Evolutionary conservation across 1,140 invertebrate species (phyloP).

Genomic region (Drosophila mayri): DNA sequence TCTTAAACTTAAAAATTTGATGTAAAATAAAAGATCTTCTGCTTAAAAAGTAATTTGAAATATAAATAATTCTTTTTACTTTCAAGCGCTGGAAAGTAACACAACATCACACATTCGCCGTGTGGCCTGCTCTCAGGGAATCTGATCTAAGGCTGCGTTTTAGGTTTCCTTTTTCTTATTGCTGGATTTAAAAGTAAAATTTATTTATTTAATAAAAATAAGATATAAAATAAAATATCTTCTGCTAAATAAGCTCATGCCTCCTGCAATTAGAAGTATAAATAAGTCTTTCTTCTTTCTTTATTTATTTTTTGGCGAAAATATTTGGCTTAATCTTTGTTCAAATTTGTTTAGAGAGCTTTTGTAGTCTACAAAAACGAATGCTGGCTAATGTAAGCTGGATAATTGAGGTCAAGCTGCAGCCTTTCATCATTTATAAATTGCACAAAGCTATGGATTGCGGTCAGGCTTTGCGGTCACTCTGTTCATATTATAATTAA

Average conservation of each 20-base stretch:
- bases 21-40: not conserved
- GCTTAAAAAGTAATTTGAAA: not conserved
- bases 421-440: slow-evolving; percentile 2
- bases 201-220: not conserved
- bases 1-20: not conserved
- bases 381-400: not conserved
- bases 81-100: no score
- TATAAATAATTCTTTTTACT: no score
- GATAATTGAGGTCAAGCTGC: not conserved
- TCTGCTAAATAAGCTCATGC: no score
- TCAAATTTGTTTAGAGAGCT: not conserved
- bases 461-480: slow-evolving; percentile 20
- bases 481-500: slow-evolving; percentile 29
- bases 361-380: slow-evolving; percentile 1
- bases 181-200: not conserved
- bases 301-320: not conserved
- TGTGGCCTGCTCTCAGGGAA: not conserved
- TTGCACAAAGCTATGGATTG: slow-evolving; percentile 19
- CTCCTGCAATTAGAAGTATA: not conserved
- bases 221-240: no score
- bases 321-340: not conserved
- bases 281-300: no score
- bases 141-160: not conserved
- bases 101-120: slow-evolving; percentile 24
- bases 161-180: not conserved